Conservation (phyloP, 2,797 vertebrate genomes). For the Acanthurus tractus region DNA sequence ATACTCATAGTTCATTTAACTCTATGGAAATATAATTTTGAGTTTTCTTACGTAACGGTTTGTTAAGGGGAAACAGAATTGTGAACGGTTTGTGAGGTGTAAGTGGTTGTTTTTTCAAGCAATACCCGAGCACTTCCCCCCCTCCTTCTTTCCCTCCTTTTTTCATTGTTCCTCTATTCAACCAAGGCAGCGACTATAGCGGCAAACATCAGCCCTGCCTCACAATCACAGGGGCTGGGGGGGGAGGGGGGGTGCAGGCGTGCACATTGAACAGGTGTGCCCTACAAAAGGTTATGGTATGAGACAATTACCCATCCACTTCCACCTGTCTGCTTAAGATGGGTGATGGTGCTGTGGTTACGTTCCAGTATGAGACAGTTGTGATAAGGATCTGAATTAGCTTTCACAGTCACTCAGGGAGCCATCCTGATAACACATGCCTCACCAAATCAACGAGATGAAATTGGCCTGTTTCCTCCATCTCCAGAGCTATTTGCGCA, state of each 20-base stretch:
- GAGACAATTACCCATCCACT: conserved; percentile 77
- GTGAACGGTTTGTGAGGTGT: neutral
- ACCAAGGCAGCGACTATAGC: neutral
- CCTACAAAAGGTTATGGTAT: conserved; percentile 77
- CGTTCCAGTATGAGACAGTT: conserved; percentile 75
- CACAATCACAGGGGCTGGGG: neutral
- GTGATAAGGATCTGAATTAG: conserved; percentile 87
- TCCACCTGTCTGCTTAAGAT: conserved; percentile 76
- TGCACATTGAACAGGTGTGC: conserved; percentile 72
- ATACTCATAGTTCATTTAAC: neutral
- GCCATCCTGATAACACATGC: conserved; percentile 78
- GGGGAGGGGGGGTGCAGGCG: neutral
- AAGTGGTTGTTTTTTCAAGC: neutral
- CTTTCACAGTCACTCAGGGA: conserved; percentile 80
- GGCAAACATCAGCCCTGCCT: conserved; percentile 23
- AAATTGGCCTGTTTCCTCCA: conserved; percentile 79
- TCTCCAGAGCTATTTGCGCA: conserved; percentile 77
- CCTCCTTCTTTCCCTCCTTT: neutral
- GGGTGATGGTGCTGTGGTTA: conserved; percentile 71
- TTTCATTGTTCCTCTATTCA: conserved; percentile 33
- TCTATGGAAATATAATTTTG: neutral
- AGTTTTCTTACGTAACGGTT: neutral
- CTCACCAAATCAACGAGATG: conserved; percentile 76
- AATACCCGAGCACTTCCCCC: neutral
- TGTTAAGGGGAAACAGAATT: neutral